phyloP scores from a whole-genome alignment of 2,797 vertebrate species.

The Capromys pilorides region DNA sequence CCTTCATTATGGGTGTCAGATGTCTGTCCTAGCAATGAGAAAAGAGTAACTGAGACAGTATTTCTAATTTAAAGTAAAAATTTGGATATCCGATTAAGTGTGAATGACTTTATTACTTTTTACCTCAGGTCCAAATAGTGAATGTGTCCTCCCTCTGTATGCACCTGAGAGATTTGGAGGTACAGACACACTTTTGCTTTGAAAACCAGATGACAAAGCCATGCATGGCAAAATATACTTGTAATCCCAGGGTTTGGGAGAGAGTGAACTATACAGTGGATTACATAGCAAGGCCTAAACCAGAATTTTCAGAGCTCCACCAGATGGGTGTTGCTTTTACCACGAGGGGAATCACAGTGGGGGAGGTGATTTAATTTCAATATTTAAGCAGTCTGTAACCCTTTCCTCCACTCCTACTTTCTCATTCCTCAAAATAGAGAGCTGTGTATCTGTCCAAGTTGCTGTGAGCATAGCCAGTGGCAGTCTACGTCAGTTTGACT shows the following conservation, averaged over 20 bases:
- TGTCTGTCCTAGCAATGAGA: too few relatives aligned
- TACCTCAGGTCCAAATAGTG: not conserved
- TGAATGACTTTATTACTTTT: not conserved
- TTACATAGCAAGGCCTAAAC: not conserved
- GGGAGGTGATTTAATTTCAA: not conserved
- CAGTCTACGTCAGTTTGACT: not conserved
- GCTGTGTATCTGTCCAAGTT: not conserved
- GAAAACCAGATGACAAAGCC: not conserved
- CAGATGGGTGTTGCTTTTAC: not conserved
- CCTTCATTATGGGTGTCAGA: too few relatives aligned
- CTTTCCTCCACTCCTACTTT: not conserved
- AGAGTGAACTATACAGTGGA: too few relatives aligned
- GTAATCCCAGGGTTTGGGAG: not conserved
- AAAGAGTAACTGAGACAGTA: not conserved
- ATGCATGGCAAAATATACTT: not conserved
- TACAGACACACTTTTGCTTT: not conserved
- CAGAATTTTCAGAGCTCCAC: not conserved
- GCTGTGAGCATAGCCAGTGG: not conserved
- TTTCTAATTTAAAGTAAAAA: not conserved
- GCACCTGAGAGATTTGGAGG: not conserved
- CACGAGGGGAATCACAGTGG: too few relatives aligned
- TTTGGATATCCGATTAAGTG: not conserved
- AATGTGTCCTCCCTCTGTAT: not conserved
- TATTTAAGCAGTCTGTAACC: not conserved
- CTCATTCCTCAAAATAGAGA: not conserved